phyloP scores from a whole-genome alignment of 1,140 invertebrate species.

The Diorhabda carinulata region DNA sequence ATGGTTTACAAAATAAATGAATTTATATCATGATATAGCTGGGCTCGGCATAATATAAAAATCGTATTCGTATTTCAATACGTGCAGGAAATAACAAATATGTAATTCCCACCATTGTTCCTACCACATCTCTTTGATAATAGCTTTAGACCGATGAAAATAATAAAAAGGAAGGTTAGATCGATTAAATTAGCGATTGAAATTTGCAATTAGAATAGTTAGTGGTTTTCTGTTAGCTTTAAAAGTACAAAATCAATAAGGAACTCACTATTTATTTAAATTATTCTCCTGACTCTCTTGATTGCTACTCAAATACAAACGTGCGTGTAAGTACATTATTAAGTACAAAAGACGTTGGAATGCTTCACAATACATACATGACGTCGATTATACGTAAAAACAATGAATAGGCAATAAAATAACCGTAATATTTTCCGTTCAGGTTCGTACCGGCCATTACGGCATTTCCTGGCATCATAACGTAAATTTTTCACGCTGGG shows the following conservation, averaged over 20 bases:
- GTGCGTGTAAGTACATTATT: neutral
- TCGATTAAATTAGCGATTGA: neutral
- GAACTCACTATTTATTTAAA: neutral
- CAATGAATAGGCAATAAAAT: too few species aligned
- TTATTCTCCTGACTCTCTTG: neutral
- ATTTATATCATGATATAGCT: too few species aligned
- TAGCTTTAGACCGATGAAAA: neutral
- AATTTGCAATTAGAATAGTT: slow-evolving; percentile 1
- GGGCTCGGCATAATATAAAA: too few species aligned
- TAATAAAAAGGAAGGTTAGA: neutral
- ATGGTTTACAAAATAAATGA: too few species aligned
- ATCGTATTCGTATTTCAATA: too few species aligned
- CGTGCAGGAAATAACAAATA: too few species aligned
- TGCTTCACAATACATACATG: neutral
- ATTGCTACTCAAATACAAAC: neutral
- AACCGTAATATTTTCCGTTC: too few species aligned
- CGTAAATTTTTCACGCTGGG: too few species aligned
- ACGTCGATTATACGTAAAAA: neutral
- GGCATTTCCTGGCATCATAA: too few species aligned
- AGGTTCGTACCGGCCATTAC: too few species aligned
- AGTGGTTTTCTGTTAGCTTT: neutral
- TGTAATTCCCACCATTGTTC: too few species aligned
- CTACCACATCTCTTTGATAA: too few species aligned
- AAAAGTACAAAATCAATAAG: neutral
- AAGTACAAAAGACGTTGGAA: neutral